Conservation (phyloP, 2,888 invertebrate genomes). For the Craniophora ligustri region DNA sequence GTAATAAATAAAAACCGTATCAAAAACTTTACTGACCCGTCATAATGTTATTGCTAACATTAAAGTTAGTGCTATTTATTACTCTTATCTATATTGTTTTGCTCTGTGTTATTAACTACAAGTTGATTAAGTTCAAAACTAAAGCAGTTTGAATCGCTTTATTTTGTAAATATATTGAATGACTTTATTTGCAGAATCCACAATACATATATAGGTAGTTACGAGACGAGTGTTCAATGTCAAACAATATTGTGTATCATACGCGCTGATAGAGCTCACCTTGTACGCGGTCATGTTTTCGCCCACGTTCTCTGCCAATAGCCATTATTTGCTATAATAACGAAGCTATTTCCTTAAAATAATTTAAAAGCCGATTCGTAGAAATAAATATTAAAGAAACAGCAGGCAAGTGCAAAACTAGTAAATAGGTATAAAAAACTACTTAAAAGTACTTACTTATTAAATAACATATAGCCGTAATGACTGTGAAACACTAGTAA, state of each 20-base stretch:
- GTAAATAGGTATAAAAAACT: neutral
- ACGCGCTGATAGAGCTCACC: constrained; percentile 69
- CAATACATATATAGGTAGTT: constrained; percentile 14
- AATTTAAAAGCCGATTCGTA: constrained; percentile 1
- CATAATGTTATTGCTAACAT: neutral
- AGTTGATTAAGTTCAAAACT: neutral
- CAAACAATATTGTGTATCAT: constrained; percentile 55
- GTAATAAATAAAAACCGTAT: neutral
- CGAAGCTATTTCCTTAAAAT: constrained; percentile 20
- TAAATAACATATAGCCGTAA: constrained; percentile 5
- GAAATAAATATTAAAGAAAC: neutral
- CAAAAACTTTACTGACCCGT: neutral
- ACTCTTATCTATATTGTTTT: constrained; percentile 7
- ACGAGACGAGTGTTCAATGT: constrained; percentile 56
- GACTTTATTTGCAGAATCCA: neutral
- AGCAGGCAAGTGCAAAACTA: constrained; percentile 15
- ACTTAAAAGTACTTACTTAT: constrained; percentile 11
- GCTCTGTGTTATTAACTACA: neutral
- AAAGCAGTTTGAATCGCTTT: neutral
- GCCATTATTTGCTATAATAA: constrained; percentile 20
- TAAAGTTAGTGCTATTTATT: neutral
- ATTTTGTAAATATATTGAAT: neutral
- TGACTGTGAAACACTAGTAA: constrained; percentile 18
- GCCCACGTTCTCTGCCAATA: constrained; percentile 63
- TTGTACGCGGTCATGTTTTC: constrained; percentile 78